phyloP scores from a whole-genome alignment of 2,113 vertebrate species.

The Gasterosteus nipponicus region DNA sequence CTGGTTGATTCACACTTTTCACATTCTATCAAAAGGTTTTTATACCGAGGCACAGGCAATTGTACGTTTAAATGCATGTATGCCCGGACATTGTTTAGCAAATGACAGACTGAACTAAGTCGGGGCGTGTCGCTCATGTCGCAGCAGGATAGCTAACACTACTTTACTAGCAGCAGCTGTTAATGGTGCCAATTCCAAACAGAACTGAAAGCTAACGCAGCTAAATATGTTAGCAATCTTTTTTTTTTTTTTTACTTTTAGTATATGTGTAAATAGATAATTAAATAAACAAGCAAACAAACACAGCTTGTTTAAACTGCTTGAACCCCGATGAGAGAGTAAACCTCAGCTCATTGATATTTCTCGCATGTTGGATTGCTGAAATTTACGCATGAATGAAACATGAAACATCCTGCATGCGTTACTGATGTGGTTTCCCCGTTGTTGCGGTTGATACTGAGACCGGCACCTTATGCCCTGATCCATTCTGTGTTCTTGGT shows the following conservation, averaged over 20 bases:
- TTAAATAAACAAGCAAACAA: not conserved
- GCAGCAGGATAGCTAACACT: not conserved
- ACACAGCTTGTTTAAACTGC: not conserved
- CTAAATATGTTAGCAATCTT: not conserved
- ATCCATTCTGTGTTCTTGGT: slow-evolving; percentile 11
- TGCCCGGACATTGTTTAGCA: not conserved
- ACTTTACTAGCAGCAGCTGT: no score
- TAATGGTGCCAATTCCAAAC: not conserved
- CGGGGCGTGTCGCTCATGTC: no score
- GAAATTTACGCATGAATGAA: not conserved
- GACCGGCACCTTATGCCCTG: not conserved
- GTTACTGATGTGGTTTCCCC: slow-evolving; percentile 1
- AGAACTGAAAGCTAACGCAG: not conserved
- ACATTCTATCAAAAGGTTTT: not conserved
- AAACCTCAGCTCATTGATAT: not conserved
- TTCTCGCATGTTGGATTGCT: not conserved
- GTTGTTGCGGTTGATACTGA: not conserved
- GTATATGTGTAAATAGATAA: not conserved
- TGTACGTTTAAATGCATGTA: not conserved
- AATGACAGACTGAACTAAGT: not conserved
- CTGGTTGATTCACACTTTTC: not conserved
- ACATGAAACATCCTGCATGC: slow-evolving; percentile 6
- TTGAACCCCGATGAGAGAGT: not conserved
- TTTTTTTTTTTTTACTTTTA: no score
- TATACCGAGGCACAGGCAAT: not conserved